These are phyloP conservation scores for Tinamus major DNA, from an alignment of 2,797 vertebrate species.

Conservation along the genomic window DNA sequence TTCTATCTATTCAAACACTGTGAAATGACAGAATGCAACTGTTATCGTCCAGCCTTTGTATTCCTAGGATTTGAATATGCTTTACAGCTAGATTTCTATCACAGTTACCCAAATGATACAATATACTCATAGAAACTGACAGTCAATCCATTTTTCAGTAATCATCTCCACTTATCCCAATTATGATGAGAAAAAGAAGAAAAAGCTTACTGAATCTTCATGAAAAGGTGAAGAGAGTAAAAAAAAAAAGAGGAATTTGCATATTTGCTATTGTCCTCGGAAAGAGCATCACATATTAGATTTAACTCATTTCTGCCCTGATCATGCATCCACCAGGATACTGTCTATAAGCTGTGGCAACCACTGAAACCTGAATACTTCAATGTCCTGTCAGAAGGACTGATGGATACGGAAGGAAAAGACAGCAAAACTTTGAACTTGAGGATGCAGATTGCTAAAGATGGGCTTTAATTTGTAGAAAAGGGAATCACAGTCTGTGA, in stretches of 20 bases:
- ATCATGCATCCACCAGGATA: not conserved
- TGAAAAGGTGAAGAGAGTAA: not conserved
- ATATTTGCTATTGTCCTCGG: conserved; percentile 2
- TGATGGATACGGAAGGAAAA: not conserved
- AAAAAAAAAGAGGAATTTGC: not conserved
- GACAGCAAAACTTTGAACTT: not conserved
- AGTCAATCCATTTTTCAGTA: not conserved
- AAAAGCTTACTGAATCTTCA: not conserved
- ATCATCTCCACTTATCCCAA: not conserved
- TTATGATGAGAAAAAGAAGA: not conserved
- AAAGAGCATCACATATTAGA: not conserved
- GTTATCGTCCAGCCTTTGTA: not conserved
- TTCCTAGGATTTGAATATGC: not conserved
- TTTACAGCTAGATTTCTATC: not conserved
- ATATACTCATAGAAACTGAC: not conserved
- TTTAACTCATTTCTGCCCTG: not conserved
- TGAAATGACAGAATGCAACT: not conserved
- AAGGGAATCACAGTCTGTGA: not conserved
- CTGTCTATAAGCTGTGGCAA: conserved; percentile 1
- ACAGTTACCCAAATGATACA: conserved; percentile 1
- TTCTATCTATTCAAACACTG: not conserved
- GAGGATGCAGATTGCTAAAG: not conserved
- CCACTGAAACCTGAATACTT: conserved; percentile 2
- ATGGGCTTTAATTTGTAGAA: not conserved
- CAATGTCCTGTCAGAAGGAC: not conserved